Conservation (phyloP, 2,888 invertebrate genomes). For the Eudemis profundana region DNA sequence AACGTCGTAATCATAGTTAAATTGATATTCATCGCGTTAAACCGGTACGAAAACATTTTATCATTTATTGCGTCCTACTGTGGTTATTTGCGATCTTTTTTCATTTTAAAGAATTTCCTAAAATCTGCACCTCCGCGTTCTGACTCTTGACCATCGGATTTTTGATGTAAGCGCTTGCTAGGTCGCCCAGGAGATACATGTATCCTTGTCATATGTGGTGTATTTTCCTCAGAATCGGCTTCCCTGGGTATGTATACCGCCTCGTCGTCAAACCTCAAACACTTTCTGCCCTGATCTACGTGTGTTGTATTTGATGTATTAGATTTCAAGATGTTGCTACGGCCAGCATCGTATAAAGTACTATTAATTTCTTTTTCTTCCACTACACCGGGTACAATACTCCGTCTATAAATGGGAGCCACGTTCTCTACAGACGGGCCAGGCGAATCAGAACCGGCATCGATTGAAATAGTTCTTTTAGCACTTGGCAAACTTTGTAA, state of each 20-base stretch:
- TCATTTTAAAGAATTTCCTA: constrained; percentile 28
- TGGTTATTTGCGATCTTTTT: constrained; percentile 13
- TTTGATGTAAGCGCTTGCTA: neutral
- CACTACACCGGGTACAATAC: constrained; percentile 42
- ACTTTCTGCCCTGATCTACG: constrained; percentile 50
- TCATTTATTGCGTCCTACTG: too few relatives aligned
- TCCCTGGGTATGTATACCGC: constrained; percentile 55
- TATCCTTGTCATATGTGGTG: neutral
- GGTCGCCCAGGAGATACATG: neutral
- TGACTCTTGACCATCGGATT: constrained; percentile 1
- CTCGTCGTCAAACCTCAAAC: constrained; percentile 67
- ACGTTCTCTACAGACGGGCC: neutral
- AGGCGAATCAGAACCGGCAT: constrained; percentile 3
- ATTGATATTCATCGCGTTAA: too few relatives aligned
- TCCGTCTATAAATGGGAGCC: neutral
- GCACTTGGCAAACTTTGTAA: neutral
- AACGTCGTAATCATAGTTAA: too few relatives aligned
- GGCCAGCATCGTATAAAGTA: constrained; percentile 54
- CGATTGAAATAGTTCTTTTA: neutral
- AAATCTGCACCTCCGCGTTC: constrained; percentile 12
- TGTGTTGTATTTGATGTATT: constrained; percentile 38
- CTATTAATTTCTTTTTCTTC: constrained; percentile 59
- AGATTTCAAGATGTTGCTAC: neutral
- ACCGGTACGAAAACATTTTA: too few relatives aligned
- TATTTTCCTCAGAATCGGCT: constrained; percentile 23